These are phyloP conservation scores for Poicephalus gulielmi DNA, from an alignment of 2,113 vertebrate genomes.

Conservation along the genomic window DNA sequence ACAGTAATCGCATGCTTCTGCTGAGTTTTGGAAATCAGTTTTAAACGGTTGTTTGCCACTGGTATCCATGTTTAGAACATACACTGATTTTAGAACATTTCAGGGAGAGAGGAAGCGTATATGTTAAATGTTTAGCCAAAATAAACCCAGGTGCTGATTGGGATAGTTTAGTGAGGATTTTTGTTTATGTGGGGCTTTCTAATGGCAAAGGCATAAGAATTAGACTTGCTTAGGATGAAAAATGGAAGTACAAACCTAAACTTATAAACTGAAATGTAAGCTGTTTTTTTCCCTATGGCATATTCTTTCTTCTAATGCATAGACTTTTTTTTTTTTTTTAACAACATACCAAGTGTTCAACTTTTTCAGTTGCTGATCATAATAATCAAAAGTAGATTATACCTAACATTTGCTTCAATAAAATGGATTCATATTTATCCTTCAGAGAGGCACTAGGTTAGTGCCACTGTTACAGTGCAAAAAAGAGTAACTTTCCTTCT, in stretches of 20 bases:
- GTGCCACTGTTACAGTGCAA: background rate
- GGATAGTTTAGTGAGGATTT: background rate
- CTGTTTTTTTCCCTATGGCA: background rate
- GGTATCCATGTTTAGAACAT: background rate
- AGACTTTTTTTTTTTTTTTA: background rate
- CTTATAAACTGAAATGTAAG: background rate
- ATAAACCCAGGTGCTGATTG: background rate
- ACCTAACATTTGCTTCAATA: background rate
- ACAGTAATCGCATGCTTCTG: background rate
- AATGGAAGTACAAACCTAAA: background rate
- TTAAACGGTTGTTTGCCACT: background rate
- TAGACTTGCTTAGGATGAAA: background rate
- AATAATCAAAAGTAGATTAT: background rate
- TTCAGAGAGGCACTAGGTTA: background rate
- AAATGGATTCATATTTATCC: background rate
- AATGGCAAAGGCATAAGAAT: background rate
- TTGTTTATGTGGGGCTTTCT: background rate
- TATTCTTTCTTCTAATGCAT: background rate
- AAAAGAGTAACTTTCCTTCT: background rate
- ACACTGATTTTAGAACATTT: background rate
- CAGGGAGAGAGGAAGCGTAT: rapidly evolving
- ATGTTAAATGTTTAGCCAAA: background rate
- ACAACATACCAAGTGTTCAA: background rate
- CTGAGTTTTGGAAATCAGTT: background rate
- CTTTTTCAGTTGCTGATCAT: background rate